Evolutionary conservation across 2,113 vertebrate genomes (phyloP), one percentile per base, ranked within the genome.

Genomic region (Limanda limanda): DNA sequence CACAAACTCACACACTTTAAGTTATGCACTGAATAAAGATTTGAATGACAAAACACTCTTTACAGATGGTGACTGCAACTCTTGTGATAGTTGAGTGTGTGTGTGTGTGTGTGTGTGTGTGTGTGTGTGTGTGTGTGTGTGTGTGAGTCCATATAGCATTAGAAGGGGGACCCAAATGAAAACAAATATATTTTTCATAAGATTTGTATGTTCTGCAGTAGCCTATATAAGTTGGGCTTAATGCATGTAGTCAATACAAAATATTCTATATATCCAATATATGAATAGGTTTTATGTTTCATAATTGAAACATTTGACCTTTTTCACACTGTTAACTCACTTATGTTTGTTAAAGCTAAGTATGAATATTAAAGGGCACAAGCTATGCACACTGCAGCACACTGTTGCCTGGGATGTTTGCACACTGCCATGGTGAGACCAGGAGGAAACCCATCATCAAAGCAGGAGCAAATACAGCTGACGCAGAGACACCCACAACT

Each of bases 381-480:
- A 17, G 7, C 13, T 35, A 4, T 23, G 13, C 15, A 45, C 17
- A 45, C 24, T 14, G 31, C 24, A 25, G 27, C 37, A 64, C 35
- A 23, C 5, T 60, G 35, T 40, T 61, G 48, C 2, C 24, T 62
- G 59, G 18, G 10, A 47, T 37, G 70, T 89, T 85, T 86, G 64
- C 58, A 66, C 31, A 68, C 57, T 71, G 27, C 62, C 80, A 82
- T 85, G 75, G 81, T 35, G 76, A 89, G 54, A 58, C 64, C 20
- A 11, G 24, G 55, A 83, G 86, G 54, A 66, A 86, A 78, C 48
- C 63, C 51, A 18, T 62, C 74, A 65, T 65, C 40, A 73, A 51
- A 70, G 77, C 40, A 1, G 35, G 59, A 27, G 69, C 76, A 88
- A 89, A 86, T 59, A 89, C 80, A 87, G 85, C 83, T 88, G 84